phyloP scores from a whole-genome alignment of 2,113 vertebrate species.

The Lonchura striata region DNA sequence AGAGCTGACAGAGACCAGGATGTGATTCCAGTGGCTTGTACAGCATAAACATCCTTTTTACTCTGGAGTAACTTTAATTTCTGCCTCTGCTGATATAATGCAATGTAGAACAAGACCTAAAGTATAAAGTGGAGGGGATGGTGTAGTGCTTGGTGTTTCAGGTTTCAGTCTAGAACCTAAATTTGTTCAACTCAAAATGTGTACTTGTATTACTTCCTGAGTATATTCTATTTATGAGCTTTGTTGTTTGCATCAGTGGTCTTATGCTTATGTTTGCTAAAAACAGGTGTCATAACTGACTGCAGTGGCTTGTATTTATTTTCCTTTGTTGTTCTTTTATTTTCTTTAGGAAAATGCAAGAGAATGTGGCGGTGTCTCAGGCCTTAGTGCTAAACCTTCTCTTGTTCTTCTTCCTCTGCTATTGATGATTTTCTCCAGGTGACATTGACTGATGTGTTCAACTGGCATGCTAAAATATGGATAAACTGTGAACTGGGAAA shows the following conservation, averaged over 20 bases:
- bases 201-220: background rate
- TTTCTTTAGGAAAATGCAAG: conserved; percentile 88
- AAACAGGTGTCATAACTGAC: background rate
- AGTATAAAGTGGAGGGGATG: background rate
- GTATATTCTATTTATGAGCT: background rate
- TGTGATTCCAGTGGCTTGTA: background rate
- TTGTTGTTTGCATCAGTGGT: background rate
- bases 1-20: background rate
- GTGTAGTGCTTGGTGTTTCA: background rate
- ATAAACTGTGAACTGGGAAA: conserved; percentile 80
- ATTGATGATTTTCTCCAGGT: conserved; percentile 82
- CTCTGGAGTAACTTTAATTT: background rate
- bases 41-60: background rate
- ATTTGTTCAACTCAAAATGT: background rate
- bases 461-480: conserved; percentile 82
- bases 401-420: conserved; percentile 79
- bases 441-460: conserved; percentile 80
- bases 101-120: background rate
- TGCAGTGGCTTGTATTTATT: background rate
- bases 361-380: conserved; percentile 86
- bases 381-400: conserved; percentile 69
- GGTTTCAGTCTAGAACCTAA: background rate
- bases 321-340: background rate
- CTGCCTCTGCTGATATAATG: background rate
- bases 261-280: background rate